Evolutionary conservation across 2,113 vertebrate genomes (phyloP), one percentile per base, ranked within the genome.

Genomic region (Spermophilus dauricus): DNA sequence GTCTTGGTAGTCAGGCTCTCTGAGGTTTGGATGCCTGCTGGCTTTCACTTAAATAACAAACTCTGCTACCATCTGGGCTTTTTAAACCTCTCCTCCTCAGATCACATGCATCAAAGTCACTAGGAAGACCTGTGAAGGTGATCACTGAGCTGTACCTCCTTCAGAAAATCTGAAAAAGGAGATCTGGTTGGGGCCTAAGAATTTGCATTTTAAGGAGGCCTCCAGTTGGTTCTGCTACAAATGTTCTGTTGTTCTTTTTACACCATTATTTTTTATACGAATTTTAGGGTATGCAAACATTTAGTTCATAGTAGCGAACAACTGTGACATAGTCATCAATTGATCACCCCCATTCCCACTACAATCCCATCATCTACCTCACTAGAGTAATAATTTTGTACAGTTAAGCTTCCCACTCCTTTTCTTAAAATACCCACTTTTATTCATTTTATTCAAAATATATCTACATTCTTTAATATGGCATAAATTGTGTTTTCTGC

Each of bases 371-470:
- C 34, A 9, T 72, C 37, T 26, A 51, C 73, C 48, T 83, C 37
- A 69, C 26, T 58, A 42, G 84, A 76, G 37, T 28, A 61, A 51
- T 88, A 58, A 76, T 61, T 82, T 18, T 30, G 32, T 51, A 65
- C 32, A 34, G 32, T 30, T 72, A 34, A 45, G 32, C 32, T 63
- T 87, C 18, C 8, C 30, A n/a, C 4, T 11, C 16, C 11, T 82
- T 86, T 86, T 48, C 63, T 83, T 77, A 94, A 84, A 94, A 73
- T 12, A 32, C 69, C 39, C 39, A 58, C 30, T 72, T 70, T 72
- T 78, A 77, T 39, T 82, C 9, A n/a, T 92, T 93, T 18, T 16
- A 94, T 96, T 78, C 12, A 78, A 72, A 92, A 85, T 14, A 78
- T 17, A 18, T 69, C 56, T 34, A 51, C 26, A 42, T 69, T 76